These are phyloP conservation scores for Xenus cinereus DNA, from an alignment of 2,113 vertebrate species.

Conservation along the genomic window DNA sequence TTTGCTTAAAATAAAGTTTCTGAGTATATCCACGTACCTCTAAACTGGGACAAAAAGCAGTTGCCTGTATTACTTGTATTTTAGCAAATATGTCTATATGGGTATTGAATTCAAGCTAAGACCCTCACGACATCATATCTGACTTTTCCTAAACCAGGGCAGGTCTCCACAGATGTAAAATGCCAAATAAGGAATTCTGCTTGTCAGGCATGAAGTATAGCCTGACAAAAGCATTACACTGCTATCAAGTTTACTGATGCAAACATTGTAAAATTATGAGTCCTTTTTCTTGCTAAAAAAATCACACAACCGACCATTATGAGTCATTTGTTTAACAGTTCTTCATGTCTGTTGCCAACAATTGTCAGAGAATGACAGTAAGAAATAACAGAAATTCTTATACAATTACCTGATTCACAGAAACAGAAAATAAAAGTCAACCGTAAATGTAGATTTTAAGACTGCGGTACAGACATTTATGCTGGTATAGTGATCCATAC, in stretches of 20 bases:
- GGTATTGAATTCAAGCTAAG: neutral
- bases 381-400: neutral
- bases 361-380: neutral
- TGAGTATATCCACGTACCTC: neutral
- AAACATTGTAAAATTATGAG: neutral
- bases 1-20: neutral
- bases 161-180: neutral
- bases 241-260: neutral
- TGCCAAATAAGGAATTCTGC: neutral
- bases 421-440: neutral
- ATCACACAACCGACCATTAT: neutral
- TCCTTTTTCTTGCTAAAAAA: neutral
- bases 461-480: neutral
- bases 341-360: neutral
- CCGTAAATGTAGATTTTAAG: neutral
- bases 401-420: neutral
- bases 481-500: neutral
- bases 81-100: neutral
- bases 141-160: neutral
- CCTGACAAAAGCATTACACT: rapidly evolving
- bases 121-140: neutral
- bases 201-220: neutral
- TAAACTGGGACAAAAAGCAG: neutral
- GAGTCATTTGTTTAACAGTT: neutral
- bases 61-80: neutral